Evolutionary conservation across 1,140 invertebrate genomes (phyloP).

Genomic region (Brachionus rubens): DNA sequence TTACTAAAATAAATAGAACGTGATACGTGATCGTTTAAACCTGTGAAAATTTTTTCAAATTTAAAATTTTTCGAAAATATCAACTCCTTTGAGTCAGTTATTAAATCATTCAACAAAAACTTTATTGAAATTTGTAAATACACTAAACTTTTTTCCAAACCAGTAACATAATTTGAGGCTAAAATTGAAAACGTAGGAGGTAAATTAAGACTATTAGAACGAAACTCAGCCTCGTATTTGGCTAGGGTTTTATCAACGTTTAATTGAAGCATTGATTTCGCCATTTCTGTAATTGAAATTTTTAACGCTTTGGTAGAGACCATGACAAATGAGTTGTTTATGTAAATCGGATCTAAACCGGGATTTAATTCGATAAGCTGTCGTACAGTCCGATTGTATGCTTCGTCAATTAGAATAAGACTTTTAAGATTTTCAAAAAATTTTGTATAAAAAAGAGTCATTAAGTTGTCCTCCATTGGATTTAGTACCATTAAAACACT

Average conservation of each 20-base stretch:
- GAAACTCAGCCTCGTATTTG: neutral
- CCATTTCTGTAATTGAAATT: neutral
- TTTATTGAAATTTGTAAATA: constrained; percentile 16
- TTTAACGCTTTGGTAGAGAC: neutral
- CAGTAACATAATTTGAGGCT: neutral
- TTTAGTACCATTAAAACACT: constrained; percentile 29
- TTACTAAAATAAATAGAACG: constrained; percentile 8
- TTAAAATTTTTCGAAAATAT: neutral
- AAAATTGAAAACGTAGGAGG: neutral
- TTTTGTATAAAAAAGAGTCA: constrained; percentile 6
- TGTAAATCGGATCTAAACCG: neutral
- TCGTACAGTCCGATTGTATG: neutral
- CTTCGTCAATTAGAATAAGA: neutral
- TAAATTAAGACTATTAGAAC: neutral
- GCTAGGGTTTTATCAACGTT: constrained; percentile 8
- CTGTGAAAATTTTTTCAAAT: constrained; percentile 2
- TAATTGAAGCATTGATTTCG: neutral
- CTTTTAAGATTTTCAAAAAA: constrained; percentile 25
- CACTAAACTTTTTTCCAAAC: constrained; percentile 18
- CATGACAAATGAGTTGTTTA: constrained; percentile 9
- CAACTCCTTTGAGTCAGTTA: neutral
- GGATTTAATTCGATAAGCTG: neutral
- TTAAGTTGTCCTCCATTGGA: neutral
- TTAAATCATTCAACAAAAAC: constrained; percentile 18
- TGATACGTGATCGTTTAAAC: constrained; percentile 14